Conservation (phyloP, 2,888 invertebrate genomes). For the Yponomeuta evonymella region DNA sequence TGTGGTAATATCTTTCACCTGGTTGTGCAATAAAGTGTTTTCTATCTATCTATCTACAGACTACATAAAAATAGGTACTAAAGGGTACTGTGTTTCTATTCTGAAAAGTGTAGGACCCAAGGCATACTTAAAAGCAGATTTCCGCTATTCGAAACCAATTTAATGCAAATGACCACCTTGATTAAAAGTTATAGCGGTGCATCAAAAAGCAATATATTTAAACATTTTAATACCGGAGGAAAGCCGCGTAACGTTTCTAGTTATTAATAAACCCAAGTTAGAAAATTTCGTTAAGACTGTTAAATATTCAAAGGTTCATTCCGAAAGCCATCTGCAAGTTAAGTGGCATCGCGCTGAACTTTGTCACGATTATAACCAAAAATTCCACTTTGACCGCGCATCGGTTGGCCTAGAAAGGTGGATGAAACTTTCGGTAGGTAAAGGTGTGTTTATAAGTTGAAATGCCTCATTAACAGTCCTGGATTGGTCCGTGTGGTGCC, state of each 20-base stretch:
- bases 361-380: slow-evolving; percentile 8
- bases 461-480: no score
- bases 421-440: not conserved
- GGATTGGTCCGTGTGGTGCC: no score
- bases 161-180: not conserved
- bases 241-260: slow-evolving; percentile 4
- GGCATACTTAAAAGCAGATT: not conserved
- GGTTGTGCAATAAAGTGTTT: no score
- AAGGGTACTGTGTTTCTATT: no score
- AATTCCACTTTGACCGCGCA: slow-evolving; percentile 1
- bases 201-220: slow-evolving; percentile 4
- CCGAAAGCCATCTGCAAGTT: slow-evolving; percentile 19
- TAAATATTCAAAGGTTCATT: slow-evolving; percentile 19
- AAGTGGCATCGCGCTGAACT: slow-evolving; percentile 7
- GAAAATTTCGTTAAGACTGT: slow-evolving; percentile 17
- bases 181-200: not conserved
- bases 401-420: not conserved
- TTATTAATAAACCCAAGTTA: slow-evolving; percentile 16
- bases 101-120: no score
- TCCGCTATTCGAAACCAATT: not conserved
- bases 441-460: no score
- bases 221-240: not conserved
- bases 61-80: no score
- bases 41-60: no score
- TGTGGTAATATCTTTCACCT: no score